Percentiles rank a stretch among this genome's conserved stretches.
Conservation (phyloP, 2,888 invertebrate genomes). For the Cephalotes varians region DNA sequence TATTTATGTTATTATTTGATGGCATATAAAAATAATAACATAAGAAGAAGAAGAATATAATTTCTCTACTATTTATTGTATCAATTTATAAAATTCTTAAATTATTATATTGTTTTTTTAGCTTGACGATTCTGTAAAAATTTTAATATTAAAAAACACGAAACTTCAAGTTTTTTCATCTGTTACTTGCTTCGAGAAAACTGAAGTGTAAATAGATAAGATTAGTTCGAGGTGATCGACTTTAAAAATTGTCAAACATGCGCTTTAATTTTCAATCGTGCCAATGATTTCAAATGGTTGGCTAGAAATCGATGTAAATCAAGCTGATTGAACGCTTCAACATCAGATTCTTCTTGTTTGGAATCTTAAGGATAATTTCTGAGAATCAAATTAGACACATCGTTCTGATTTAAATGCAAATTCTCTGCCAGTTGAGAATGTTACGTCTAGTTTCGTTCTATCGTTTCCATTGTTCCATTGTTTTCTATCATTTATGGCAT, state of each 20-base stretch:
- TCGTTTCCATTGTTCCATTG: no score
- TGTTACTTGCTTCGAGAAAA: slow-evolving; percentile 8
- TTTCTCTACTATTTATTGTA: background rate
- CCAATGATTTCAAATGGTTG: slow-evolving; percentile 39
- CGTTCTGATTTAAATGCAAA: no score
- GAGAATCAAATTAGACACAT: no score
- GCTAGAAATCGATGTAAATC: no score
- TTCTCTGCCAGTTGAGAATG: no score
- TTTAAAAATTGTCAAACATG: slow-evolving; percentile 36
- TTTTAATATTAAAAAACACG: background rate
- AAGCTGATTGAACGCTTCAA: background rate
- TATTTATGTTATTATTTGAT: background rate
- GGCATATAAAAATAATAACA: background rate
- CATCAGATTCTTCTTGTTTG: no score
- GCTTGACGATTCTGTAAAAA: background rate
- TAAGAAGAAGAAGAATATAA: background rate
- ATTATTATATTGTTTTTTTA: background rate
- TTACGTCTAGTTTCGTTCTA: no score
- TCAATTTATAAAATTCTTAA: background rate
- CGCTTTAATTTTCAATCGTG: slow-evolving; percentile 47
- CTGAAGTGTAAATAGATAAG: background rate
- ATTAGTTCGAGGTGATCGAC: background rate
- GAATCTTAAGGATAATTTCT: no score
- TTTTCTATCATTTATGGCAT: no score
- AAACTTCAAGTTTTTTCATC: background rate